phyloP scores from a whole-genome alignment of 2,888 invertebrate species.

The Platycnemis pennipes region DNA sequence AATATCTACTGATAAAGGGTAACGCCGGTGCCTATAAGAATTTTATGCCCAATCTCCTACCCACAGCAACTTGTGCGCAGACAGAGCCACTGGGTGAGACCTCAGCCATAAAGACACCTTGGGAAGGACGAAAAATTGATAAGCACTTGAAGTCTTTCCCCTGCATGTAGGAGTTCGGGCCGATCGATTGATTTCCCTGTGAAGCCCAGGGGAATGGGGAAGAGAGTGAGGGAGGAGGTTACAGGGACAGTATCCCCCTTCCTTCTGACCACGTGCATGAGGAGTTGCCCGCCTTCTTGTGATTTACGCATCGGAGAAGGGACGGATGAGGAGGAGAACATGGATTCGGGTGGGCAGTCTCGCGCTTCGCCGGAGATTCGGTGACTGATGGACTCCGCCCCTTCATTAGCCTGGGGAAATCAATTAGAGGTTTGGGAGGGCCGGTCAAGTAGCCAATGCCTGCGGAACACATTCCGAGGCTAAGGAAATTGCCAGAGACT shows the following conservation, averaged over 20 bases:
- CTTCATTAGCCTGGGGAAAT: background rate
- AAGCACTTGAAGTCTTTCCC: no score
- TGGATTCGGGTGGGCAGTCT: background rate
- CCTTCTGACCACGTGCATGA: background rate
- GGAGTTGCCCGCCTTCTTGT: background rate
- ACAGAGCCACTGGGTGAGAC: no score
- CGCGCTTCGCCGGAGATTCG: background rate
- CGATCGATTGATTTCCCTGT: slow-evolving; percentile 34
- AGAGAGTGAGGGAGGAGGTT: background rate
- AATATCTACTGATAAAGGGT: no score
- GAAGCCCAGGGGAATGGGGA: background rate
- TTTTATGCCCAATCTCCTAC: no score
- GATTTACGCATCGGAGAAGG: background rate
- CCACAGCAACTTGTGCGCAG: no score
- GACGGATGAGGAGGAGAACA: background rate
- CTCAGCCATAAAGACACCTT: no score
- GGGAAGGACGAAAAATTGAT: no score
- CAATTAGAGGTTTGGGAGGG: background rate
- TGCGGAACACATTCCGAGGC: no score
- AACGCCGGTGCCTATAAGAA: no score
- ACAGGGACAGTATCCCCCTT: background rate
- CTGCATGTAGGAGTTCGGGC: background rate
- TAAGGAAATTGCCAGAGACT: no score
- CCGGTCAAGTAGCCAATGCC: background rate
- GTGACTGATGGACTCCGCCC: background rate